These are phyloP conservation scores for Melitaea cinxia DNA, from an alignment of 1,140 invertebrate genomes.

Conservation along the genomic window DNA sequence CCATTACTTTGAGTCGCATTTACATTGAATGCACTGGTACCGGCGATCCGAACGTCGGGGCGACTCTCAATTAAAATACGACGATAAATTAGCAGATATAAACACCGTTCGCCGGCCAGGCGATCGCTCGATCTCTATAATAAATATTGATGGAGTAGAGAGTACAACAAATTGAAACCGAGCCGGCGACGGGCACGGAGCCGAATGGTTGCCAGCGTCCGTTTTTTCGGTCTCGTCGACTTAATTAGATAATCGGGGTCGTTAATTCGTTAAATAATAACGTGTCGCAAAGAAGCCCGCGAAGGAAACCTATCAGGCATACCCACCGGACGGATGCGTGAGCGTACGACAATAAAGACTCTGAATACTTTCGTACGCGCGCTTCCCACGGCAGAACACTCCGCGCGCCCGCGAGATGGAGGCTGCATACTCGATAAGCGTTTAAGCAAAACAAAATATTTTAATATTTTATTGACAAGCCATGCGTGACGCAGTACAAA, in stretches of 20 bases:
- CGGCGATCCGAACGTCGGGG: slow-evolving; percentile 42
- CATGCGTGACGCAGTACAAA: background rate
- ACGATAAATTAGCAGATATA: slow-evolving; percentile 66
- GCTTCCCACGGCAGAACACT: slow-evolving; percentile 11
- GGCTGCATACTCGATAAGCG: background rate
- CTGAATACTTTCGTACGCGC: slow-evolving; percentile 11
- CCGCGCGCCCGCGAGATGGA: background rate
- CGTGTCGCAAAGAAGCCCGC: slow-evolving; percentile 7
- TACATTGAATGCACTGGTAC: slow-evolving; percentile 67
- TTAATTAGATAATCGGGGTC: slow-evolving; percentile 2
- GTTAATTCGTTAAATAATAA: slow-evolving; percentile 6
- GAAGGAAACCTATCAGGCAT: slow-evolving; percentile 11
- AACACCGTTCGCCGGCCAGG: slow-evolving; percentile 11
- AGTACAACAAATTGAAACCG: background rate
- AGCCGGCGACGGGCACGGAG: background rate
- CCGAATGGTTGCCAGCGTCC: background rate
- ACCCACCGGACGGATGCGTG: slow-evolving; percentile 15
- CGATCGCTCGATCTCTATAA: background rate
- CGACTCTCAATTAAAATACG: slow-evolving; percentile 71
- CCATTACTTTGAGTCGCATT: slow-evolving; percentile 66
- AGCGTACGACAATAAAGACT: slow-evolving; percentile 23
- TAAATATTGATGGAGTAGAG: slow-evolving; percentile 11
- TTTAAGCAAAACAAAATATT: background rate
- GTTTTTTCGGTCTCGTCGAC: background rate
- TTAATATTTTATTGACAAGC: background rate